Percentiles rank a stretch among this genome's conserved stretches.
phyloP scores from a whole-genome alignment of 2,113 vertebrate species.

The Leptosomus discolor region DNA sequence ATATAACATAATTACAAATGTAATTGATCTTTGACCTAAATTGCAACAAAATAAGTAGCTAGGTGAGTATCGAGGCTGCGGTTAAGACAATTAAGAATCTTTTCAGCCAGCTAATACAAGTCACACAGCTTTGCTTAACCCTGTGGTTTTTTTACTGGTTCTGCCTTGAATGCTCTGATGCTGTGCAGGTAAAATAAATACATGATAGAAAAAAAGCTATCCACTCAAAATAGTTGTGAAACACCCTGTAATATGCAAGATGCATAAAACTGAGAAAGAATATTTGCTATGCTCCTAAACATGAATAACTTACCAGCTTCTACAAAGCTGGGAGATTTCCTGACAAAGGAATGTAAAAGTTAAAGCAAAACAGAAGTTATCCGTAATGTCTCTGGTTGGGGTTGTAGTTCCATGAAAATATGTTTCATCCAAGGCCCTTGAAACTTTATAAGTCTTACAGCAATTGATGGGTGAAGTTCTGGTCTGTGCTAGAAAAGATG shows the following conservation, averaged over 20 bases:
- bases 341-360: not conserved
- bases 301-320: not conserved
- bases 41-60: slow-evolving; percentile 49
- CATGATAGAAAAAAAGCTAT: not conserved
- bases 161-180: not conserved
- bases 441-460: not conserved
- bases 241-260: not conserved
- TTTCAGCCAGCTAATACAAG: not conserved
- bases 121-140: not conserved
- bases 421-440: not conserved
- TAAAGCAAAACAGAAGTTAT: not conserved
- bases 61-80: slow-evolving; percentile 31
- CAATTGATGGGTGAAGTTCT: not conserved
- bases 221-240: not conserved
- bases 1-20: slow-evolving; percentile 61
- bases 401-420: not conserved
- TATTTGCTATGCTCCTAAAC: not conserved
- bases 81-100: slow-evolving; percentile 4
- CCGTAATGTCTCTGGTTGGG: not conserved
- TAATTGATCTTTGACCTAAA: slow-evolving; percentile 70
- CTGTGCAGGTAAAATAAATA: not conserved
- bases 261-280: not conserved
- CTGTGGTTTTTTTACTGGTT: slow-evolving; percentile 6
- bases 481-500: not conserved
- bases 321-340: not conserved